Conservation (phyloP, 2,113 vertebrate species). For the Delphinapterus leucas region DNA sequence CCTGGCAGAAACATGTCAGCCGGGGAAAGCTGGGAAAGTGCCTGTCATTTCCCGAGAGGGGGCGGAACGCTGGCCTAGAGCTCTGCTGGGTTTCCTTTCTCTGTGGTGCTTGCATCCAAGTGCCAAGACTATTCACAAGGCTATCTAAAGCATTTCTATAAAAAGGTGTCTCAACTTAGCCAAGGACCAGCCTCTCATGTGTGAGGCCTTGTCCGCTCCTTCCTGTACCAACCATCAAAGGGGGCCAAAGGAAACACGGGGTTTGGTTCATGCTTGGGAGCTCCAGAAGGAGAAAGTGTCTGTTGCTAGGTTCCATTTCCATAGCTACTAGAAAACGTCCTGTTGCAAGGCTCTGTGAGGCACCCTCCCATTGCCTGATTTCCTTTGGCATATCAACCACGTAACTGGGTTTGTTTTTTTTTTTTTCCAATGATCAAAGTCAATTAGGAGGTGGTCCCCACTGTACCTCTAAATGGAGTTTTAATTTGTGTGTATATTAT, state of each 20-base stretch:
- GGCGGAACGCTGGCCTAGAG: not conserved
- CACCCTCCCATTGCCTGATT: constrained; percentile 35
- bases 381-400: constrained; percentile 25
- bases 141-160: not conserved
- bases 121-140: not conserved
- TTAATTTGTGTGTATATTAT: constrained; percentile 82
- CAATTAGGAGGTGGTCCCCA: constrained; percentile 78
- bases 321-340: not conserved
- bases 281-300: not conserved
- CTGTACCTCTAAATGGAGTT: constrained; percentile 77
- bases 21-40: not conserved
- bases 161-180: not conserved
- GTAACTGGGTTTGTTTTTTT: not conserved
- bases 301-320: not conserved
- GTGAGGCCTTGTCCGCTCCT: not conserved
- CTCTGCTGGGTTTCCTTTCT: not conserved
- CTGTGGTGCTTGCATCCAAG: not conserved
- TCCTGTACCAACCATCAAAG: not conserved
- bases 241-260: not conserved
- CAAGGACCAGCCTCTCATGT: not conserved
- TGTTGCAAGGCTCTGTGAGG: not conserved
- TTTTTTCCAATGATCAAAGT: constrained; percentile 71
- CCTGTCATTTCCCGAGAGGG: constrained; percentile 23
- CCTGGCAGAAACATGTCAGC: not conserved
- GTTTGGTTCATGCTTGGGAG: not conserved